Conservation (phyloP, 2,888 invertebrate genomes). For the Hemithea aestivaria region DNA sequence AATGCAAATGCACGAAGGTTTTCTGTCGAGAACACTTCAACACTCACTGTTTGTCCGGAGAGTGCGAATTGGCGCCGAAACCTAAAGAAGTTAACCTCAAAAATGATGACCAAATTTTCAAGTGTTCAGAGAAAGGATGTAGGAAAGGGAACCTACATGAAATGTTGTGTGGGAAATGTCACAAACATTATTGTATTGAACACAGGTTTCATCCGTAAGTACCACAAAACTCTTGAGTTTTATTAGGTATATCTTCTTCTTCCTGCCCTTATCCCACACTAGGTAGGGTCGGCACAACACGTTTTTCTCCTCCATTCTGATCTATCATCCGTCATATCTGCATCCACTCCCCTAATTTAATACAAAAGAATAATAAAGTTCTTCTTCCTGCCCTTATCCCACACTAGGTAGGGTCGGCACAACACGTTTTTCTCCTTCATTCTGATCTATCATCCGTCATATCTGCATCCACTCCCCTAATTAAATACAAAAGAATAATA, state of each 20-base stretch:
- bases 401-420: too few species aligned
- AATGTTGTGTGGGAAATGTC: constrained; percentile 82
- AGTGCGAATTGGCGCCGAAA: constrained; percentile 60
- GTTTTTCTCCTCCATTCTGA: too few species aligned
- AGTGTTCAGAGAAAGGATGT: constrained; percentile 80
- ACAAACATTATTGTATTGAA: constrained; percentile 83
- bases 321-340: too few species aligned
- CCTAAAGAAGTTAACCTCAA: constrained; percentile 58
- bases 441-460: too few species aligned
- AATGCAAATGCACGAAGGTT: constrained; percentile 81
- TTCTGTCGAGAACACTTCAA: constrained; percentile 85
- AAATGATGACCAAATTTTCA: constrained; percentile 62
- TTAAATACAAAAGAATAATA: background rate
- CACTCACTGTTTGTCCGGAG: constrained; percentile 75
- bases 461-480: background rate
- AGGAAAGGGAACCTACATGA: constrained; percentile 80
- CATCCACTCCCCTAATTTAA: too few species aligned
- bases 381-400: too few species aligned
- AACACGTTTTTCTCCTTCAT: too few species aligned
- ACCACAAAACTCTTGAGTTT: too few species aligned
- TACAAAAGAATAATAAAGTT: too few species aligned
- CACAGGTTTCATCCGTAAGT: constrained; percentile 81
- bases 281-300: too few species aligned
- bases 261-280: too few species aligned
- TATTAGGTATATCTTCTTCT: too few species aligned